Base-by-base conservation (phyloP, 2,113 vertebrate species). In the Spheniscus mendiculus region DNA sequence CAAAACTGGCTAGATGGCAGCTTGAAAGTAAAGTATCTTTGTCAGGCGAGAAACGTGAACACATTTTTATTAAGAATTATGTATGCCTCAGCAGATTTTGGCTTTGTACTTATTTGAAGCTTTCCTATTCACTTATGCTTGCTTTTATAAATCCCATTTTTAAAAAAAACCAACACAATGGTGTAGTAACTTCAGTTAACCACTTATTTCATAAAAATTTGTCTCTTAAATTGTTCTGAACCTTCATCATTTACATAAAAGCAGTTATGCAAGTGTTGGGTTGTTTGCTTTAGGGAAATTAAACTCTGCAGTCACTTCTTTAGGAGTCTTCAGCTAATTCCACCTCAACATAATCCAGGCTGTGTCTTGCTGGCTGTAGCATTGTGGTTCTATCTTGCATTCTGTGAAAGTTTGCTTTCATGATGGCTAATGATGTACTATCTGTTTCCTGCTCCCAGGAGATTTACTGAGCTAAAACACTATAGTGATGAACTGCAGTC, bases 401-500 rank as follows among this genome's bases (percentile, higher is more conserved):
- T 77, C 63, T 96, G 89, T 92, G 89, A 90, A 74, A 95, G 36
- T 83, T 93, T 90, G 62, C 91, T 94, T 97, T 97, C 86, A 42
- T 93, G 90, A 73, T 96, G 95, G 45, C 95, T 98, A 96, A 96
- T 94, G 83, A 96, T 97, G 63, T 88, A 96, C 96, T 96, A 36
- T 96, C 96, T 96, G 65, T 90, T 97, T 98, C 76, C 95, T 89
- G 74, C 97, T 97, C 90, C 56, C 97, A 99, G 99, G 97, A 99
- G 99, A 71, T 99, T 99, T 84, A 98, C 98, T 81, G 99, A 99
- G 73, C 98, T 99, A 78, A 99, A 99, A 96, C 99, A 99, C 95
- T 99, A 99, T 93, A 99, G 99, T 23, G 99, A 99, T 90, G 99
- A 99, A 93, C 98, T 99, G 55, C 99, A 99, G 97, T 98, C 99